These are phyloP conservation scores for Epinephelus fuscoguttatus DNA, from an alignment of 2,113 vertebrate genomes.

Conservation along the genomic window DNA sequence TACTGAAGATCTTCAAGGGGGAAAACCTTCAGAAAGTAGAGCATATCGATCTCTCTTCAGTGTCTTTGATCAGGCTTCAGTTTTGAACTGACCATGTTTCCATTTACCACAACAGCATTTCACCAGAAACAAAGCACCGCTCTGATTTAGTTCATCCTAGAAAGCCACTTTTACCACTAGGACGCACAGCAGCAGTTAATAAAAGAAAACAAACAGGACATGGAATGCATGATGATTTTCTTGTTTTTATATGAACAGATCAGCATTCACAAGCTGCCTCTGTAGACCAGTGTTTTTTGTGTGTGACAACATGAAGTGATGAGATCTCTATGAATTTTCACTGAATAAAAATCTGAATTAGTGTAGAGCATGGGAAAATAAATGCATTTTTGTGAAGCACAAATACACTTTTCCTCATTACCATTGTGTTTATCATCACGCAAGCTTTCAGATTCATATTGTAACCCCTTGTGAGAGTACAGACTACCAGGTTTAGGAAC, in stretches of 20 bases:
- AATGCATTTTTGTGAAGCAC: background rate
- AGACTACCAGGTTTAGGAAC: background rate
- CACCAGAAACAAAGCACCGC: background rate
- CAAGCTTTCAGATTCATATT: background rate
- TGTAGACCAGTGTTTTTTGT: background rate
- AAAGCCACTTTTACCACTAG: background rate
- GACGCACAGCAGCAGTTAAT: too few species aligned
- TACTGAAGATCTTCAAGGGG: background rate
- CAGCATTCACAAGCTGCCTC: background rate
- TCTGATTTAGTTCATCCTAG: background rate
- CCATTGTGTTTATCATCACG: background rate
- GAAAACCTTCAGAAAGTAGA: background rate
- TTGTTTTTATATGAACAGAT: background rate
- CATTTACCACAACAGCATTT: background rate
- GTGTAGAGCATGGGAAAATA: background rate
- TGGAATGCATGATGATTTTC: background rate
- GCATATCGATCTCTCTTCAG: background rate
- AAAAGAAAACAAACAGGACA: background rate
- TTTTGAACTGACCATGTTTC: background rate
- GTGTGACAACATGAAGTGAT: background rate
- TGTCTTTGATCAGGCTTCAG: too few species aligned
- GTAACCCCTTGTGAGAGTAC: background rate
- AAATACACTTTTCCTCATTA: background rate
- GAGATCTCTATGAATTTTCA: background rate
- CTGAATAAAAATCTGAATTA: background rate